Base-by-base conservation (phyloP, 2,113 vertebrate genomes). In the Peromyscus maniculatus region DNA sequence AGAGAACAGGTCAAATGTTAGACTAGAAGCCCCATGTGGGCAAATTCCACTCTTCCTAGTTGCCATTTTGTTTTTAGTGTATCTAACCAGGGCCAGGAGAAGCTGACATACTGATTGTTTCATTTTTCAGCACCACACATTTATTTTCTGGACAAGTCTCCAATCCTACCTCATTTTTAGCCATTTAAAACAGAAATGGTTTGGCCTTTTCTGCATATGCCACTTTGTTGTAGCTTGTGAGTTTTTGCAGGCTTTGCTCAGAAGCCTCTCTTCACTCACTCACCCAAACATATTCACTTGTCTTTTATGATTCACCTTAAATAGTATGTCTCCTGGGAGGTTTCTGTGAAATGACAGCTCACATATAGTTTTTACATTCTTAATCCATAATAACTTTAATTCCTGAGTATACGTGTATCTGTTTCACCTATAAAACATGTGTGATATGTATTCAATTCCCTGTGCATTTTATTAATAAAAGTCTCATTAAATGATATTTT, bases 1-100 rank as follows among this genome's bases (percentile, higher is more conserved):
- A 83, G 96, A 87, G 22, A 87, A 72, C 43, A 93, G 93, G 43
- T 93, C 39, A 97, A 62, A 94, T 75, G 22, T 39, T 87, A 82
- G 5, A 71, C 33, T 77, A 79, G 71, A 93, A 91, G 12, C 10
- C 94, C 24, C 13, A 43, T 19, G 43, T 92, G 46, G 91, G 10
- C 24, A 94, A 95, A 91, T 66, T 82, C 49, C 2, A 5, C 26
- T 74, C 22, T 89, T 93, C 71, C 66, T 24, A 74, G 36, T 84
- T 91, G 55, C 21, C 11, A 59, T 69, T 59, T 79, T 71, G 49
- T 87, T 90, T 26, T 87, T 17, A 59, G 1, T 83, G 21, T 75
- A 64, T 62, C 6, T 64, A 24, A 75, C 6, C 39, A 46, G 0
- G 26, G 7, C 2, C 79, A 43, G 36, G 28, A 52, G 22, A 94